A percentile compares a stretch with the other conserved stretches of the same genome.
Evolutionary conservation across 2,888 invertebrate genomes (phyloP).

Genomic region (Aspidapion aeneum): DNA sequence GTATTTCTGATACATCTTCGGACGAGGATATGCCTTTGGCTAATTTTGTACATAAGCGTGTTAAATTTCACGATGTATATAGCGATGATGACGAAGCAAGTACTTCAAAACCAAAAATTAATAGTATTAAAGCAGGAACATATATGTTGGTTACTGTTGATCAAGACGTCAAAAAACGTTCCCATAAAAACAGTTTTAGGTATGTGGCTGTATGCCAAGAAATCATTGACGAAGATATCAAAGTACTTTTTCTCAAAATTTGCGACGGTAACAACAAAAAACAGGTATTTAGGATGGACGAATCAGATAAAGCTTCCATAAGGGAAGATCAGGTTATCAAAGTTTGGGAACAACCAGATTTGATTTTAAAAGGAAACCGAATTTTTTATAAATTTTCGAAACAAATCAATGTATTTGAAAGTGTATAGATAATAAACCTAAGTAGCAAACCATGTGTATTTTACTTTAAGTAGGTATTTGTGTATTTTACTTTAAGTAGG

Average conservation of each 20-base stretch:
- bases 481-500: no score
- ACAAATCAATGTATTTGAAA: no score
- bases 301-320: no score
- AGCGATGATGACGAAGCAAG: background rate
- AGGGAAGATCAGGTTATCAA: no score
- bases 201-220: background rate
- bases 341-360: no score
- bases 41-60: background rate
- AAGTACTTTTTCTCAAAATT: background rate
- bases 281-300: no score
- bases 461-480: no score
- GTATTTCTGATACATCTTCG: background rate
- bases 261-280: background rate
- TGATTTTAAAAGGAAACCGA: no score
- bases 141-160: background rate
- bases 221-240: background rate
- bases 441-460: no score
- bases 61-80: background rate
- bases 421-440: no score
- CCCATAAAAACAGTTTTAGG: background rate
- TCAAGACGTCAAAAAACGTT: background rate
- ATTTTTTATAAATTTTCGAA: no score
- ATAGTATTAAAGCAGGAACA: background rate
- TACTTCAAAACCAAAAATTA: background rate
- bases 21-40: background rate